phyloP scores from a whole-genome alignment of 2,797 vertebrate genomes.

The Malurus leucopterus region DNA sequence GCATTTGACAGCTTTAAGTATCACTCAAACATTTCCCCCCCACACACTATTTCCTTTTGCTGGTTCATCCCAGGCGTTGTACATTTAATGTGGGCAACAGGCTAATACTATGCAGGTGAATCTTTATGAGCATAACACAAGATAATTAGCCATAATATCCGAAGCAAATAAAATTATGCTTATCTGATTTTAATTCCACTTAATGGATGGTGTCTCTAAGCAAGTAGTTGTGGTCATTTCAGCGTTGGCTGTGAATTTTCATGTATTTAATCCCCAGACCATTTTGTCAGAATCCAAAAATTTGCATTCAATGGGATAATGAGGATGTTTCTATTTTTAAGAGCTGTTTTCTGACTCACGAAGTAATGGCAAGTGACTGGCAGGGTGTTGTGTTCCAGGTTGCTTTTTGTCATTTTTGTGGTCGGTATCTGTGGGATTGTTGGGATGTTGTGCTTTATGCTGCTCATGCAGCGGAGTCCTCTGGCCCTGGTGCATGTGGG shows the following conservation, averaged over 20 bases:
- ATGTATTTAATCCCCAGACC: background rate
- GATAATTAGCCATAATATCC: background rate
- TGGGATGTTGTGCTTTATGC: background rate
- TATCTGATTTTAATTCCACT: background rate
- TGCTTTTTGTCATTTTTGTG: background rate
- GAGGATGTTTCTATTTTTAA: background rate
- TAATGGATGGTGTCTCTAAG: background rate
- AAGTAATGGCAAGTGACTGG: background rate
- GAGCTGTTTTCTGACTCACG: background rate
- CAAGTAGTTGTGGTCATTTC: background rate
- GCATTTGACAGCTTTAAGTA: background rate
- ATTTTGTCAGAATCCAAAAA: background rate
- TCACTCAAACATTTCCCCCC: background rate
- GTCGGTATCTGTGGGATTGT: accelerated
- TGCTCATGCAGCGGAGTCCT: background rate
- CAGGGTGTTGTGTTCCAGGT: background rate
- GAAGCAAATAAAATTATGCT: background rate
- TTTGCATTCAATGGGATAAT: background rate
- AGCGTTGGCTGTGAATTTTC: background rate
- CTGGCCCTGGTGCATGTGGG: background rate
- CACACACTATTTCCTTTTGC: background rate
- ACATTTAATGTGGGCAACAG: background rate
- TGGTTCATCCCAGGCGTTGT: background rate
- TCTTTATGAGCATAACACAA: background rate
- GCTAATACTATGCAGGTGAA: background rate